phyloP scores from a whole-genome alignment of 2,888 invertebrate genomes.

The Campoplex capitator region DNA sequence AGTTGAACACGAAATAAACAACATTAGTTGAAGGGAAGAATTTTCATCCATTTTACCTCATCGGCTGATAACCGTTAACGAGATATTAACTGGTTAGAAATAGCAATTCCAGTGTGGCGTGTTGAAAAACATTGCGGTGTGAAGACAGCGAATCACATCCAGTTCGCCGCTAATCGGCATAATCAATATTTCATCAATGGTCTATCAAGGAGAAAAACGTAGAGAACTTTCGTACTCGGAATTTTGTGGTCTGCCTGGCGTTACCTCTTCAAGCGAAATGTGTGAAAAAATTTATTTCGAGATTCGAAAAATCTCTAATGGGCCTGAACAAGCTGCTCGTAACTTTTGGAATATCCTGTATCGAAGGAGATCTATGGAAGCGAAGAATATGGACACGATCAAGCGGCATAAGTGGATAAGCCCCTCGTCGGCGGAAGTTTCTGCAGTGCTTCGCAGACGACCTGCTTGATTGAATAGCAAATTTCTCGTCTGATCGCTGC shows the following conservation, averaged over 20 bases:
- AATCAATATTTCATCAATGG: background rate
- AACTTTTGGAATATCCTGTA: constrained; percentile 27
- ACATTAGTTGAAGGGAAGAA: too few species aligned
- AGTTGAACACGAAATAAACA: too few species aligned
- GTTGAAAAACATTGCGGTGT: background rate
- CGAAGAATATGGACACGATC: constrained; percentile 53
- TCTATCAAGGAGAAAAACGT: background rate
- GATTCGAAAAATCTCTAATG: background rate
- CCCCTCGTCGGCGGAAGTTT: constrained; percentile 65
- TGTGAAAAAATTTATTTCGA: background rate
- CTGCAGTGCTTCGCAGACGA: constrained; percentile 36
- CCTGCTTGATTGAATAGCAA: constrained; percentile 67
- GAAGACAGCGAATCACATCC: background rate
- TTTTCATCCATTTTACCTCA: too few species aligned
- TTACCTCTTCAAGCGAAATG: background rate
- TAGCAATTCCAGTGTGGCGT: background rate
- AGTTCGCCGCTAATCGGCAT: background rate
- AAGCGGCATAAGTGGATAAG: constrained; percentile 71
- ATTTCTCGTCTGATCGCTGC: constrained; percentile 57
- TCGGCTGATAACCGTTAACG: too few species aligned
- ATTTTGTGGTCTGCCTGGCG: background rate
- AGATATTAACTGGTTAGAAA: too few species aligned
- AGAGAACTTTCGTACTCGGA: background rate
- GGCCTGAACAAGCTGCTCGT: background rate
- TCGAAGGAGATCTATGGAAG: constrained; percentile 5